These are phyloP conservation scores for Plagodis dolabraria DNA, from an alignment of 2,888 invertebrate genomes.

Conservation along the genomic window DNA sequence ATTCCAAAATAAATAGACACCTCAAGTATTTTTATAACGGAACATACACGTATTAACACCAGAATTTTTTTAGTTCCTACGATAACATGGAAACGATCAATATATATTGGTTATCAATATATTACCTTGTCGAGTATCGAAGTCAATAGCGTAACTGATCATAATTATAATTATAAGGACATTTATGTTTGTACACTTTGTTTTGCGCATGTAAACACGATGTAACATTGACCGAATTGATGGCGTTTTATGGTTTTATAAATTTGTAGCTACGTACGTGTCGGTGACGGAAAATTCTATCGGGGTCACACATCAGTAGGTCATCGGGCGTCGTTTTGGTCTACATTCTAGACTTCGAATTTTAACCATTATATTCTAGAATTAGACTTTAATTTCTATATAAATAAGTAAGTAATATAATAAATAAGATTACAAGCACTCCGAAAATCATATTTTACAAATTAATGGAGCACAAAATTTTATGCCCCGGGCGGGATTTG, in stretches of 20 bases:
- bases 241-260: conserved; percentile 17
- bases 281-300: not conserved
- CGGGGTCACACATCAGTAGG: too few species aligned
- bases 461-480: too few species aligned
- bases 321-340: too few species aligned
- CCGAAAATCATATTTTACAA: too few species aligned
- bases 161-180: conserved; percentile 41
- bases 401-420: too few species aligned
- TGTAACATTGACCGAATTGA: conserved; percentile 37
- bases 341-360: too few species aligned
- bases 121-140: conserved; percentile 44
- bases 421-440: too few species aligned
- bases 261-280: not conserved
- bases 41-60: not conserved
- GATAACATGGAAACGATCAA: conserved; percentile 23
- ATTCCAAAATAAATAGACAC: conserved; percentile 14
- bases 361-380: too few species aligned
- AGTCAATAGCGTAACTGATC: conserved; percentile 47
- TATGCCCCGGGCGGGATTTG: too few species aligned
- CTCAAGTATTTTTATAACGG: not conserved
- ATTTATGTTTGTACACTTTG: conserved; percentile 42
- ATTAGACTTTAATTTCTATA: too few species aligned
- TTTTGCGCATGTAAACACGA: conserved; percentile 33
- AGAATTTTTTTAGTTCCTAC: not conserved
- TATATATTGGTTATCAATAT: conserved; percentile 29